Evolutionary conservation across 2,888 invertebrate species (phyloP), one percentile per base, ranked within the genome.

Genomic region (Drosophila pseudotalamancana): DNA sequence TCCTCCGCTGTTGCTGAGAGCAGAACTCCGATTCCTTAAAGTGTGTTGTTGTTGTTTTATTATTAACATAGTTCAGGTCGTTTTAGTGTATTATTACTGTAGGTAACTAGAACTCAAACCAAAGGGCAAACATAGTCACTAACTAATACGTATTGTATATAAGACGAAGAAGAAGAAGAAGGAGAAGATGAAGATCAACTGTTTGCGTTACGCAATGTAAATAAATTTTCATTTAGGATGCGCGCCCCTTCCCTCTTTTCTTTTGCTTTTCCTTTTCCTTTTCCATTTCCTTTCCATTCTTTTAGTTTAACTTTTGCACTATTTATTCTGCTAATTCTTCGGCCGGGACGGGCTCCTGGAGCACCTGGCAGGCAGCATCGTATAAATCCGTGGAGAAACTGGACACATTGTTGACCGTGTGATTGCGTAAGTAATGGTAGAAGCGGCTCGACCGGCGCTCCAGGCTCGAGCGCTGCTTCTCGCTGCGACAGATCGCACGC

Each of bases 361-460:
- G 71, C 19, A 83, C 68, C 4, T 71, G 48, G 75, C 93, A 92
- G 50, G 93, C 91, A 35, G 89, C 90, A 76, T 93, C 93, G 65
- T 93, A 93, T 31, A 90, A 83, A 19, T 93, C 92, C 75, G 91
- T 92, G 75, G 92, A 92, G 74, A 93, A 93, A 59, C 92, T 91
- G 39, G 71, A 57, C 83, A 92, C 92, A 57, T 93, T 64, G 43
- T 45, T 88, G 0, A 42, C 76, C 27, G 77, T 74, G 50, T 93
- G 89, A 45, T 93, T 93, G 74, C 94, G 94, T n/a, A 96, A 92
- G 91, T 96, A 96, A 90, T 96, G 95, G 90, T 94, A 95, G 91
- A 95, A 96, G 55, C 96, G 93, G 84, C 95, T 95, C 65, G 95
- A 94, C 63, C 96, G 93, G 87, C 95, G 95, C 42, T 93, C 92